Percentiles rank a stretch among this genome's conserved stretches.
Evolutionary conservation across 2,113 vertebrate species (phyloP).

Genomic region (Malurus elegans): DNA sequence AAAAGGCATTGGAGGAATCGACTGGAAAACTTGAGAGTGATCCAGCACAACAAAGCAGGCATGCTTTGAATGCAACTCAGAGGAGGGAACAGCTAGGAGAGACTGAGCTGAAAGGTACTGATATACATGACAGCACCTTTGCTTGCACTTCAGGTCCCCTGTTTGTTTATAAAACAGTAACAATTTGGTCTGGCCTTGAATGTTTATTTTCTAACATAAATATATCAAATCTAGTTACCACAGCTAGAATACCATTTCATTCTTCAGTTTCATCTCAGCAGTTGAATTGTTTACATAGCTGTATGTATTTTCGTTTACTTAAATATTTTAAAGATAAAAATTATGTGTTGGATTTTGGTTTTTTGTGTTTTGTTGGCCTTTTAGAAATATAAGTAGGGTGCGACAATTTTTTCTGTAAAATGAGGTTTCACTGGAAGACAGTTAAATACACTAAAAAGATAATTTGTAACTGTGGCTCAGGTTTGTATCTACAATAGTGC

Average conservation of each 20-base stretch:
- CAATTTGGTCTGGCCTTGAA: neutral
- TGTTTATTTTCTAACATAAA: neutral
- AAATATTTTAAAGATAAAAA: neutral
- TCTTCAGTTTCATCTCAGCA: neutral
- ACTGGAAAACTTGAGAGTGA: slow-evolving; percentile 75
- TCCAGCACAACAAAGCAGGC: slow-evolving; percentile 66
- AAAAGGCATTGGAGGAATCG: slow-evolving; percentile 74
- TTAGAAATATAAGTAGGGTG: neutral
- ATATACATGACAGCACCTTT: fast-evolving
- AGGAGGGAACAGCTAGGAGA: slow-evolving; percentile 85
- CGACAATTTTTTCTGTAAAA: neutral
- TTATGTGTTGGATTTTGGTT: neutral
- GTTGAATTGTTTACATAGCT: neutral
- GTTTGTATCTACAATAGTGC: neutral
- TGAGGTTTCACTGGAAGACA: neutral
- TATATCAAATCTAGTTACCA: neutral
- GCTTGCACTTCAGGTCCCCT: neutral
- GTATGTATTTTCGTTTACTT: neutral
- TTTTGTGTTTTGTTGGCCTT: neutral
- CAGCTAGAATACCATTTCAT: neutral
- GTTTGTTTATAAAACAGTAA: neutral
- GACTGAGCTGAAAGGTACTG: slow-evolving; percentile 75
- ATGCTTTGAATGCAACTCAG: slow-evolving; percentile 82
- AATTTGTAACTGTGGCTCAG: neutral
- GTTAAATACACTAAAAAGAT: neutral